Conservation (phyloP, 2,797 vertebrate genomes). For the Pangasius macronema region DNA sequence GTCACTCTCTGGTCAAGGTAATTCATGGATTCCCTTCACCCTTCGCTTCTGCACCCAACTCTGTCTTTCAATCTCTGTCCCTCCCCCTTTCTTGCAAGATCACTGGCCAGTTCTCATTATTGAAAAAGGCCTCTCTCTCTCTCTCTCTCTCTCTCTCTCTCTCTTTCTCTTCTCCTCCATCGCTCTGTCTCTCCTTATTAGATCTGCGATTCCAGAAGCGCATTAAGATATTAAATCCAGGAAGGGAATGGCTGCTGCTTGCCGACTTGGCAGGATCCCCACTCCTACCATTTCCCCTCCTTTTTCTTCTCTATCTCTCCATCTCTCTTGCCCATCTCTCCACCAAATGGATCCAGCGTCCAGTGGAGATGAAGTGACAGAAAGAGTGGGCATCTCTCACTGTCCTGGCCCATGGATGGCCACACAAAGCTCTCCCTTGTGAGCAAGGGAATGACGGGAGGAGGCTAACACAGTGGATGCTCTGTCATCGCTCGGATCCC, state of each 20-base stretch:
- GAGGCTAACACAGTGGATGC: conserved; percentile 61
- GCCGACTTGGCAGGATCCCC: conserved; percentile 49
- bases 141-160: conserved; percentile 20
- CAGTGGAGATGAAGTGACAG: conserved; percentile 11
- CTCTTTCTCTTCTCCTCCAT: background rate
- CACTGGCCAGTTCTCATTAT: conserved; percentile 58
- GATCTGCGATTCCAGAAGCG: conserved; percentile 52
- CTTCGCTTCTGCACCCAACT: conserved; percentile 45
- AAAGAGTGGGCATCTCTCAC: conserved; percentile 45
- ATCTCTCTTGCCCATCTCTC: background rate
- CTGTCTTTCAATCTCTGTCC: conserved; percentile 9
- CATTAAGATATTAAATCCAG: conserved; percentile 63
- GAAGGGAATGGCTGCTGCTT: conserved; percentile 50
- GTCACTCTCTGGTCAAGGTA: conserved; percentile 62
- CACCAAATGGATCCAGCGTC: conserved; percentile 32
- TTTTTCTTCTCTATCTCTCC: background rate
- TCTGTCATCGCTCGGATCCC: conserved; percentile 59
- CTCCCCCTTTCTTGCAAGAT: conserved; percentile 45
- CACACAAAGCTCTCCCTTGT: conserved; percentile 72
- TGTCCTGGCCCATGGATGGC: conserved; percentile 25
- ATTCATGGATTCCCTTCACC: conserved; percentile 63
- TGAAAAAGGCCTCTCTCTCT: conserved; percentile 46
- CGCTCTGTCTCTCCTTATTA: conserved; percentile 54
- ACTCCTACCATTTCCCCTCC: conserved; percentile 9
- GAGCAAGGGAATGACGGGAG: conserved; percentile 52